Evolutionary conservation across 1,140 invertebrate genomes (phyloP), one percentile per base, ranked within the genome.

Genomic region (Manduca sexta): DNA sequence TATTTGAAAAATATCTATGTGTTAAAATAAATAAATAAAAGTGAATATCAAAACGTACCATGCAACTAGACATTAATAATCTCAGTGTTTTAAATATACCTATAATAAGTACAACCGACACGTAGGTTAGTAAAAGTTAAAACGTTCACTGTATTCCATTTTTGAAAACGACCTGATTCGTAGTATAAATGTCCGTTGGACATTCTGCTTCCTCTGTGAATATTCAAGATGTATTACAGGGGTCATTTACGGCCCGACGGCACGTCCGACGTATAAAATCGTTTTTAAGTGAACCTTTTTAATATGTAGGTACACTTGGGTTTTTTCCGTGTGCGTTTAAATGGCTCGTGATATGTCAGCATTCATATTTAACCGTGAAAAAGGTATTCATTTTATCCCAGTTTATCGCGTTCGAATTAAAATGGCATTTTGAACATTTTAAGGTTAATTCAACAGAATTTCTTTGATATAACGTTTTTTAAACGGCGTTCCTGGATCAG

Each of bases 181-280:
- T 21, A 43, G 41, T 31, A 43, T 30, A 29, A 43, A 43, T 43
- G 41, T 15, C 10, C 15, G 26, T 29, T 30, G 21, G 41, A 29
- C 41, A 11, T 43, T 43, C 8, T 43, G 11, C 21, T 13, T 30
- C 21, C 45, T 55, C 35, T 42, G 50, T 64, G 61, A 64, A 71
- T 70, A 67, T 65, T 68, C 52, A 65, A 68, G 51, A 59, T 60
- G 54, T 54, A 53, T 65, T 70, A 59, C 43, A 47, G 45, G 52
- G 61, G 52, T 60, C 59, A 60, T 64, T 64, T 67, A 60, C 52
- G 40, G 48, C 43, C 49, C 15, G 38, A 18, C 15, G 38, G 38
- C 38, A 56, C 56, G 63, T 46, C 48, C 49, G 40, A 63, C 56
- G 68, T 56, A 71, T 71, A 52, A 60, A 59, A 67, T 40, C 38